Conservation (phyloP, 2,888 invertebrate genomes). For the Oxytorus armatus region DNA sequence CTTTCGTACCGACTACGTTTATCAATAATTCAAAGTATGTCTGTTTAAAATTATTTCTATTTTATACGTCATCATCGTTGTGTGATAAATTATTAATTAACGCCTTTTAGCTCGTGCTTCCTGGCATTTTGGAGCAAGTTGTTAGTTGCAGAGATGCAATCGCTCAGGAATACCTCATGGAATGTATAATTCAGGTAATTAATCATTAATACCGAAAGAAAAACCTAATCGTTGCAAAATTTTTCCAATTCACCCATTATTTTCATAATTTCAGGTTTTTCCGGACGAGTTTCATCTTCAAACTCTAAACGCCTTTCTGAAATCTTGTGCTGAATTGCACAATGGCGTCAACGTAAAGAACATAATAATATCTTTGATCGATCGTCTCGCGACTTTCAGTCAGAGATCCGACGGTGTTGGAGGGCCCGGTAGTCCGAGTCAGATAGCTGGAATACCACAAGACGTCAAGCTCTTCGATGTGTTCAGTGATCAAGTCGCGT, state of each 20-base stretch:
- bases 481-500: slow-evolving; percentile 98
- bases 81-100: no score
- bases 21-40: no score
- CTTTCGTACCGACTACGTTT: no score
- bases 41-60: no score
- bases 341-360: slow-evolving; percentile 98
- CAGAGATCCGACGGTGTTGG: slow-evolving; percentile 89
- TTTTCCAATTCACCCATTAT: background rate
- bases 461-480: slow-evolving; percentile 98
- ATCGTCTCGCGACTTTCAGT: slow-evolving; percentile 93
- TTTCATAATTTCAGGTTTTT: slow-evolving; percentile 89
- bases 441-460: slow-evolving; percentile 89
- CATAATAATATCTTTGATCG: slow-evolving; percentile 98
- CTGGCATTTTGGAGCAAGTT: slow-evolving; percentile 98
- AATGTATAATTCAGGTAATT: slow-evolving; percentile 97
- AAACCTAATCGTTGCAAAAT: background rate
- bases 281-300: slow-evolving; percentile 99
- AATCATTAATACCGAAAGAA: background rate
- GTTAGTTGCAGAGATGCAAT: slow-evolving; percentile 99
- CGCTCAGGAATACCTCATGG: slow-evolving; percentile 99
- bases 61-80: background rate
- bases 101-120: slow-evolving; percentile 90
- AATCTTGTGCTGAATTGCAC: slow-evolving; percentile 98
- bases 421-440: slow-evolving; percentile 85
- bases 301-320: slow-evolving; percentile 96